Conservation (phyloP, 2,797 vertebrate genomes). For the Brotula barbata region DNA sequence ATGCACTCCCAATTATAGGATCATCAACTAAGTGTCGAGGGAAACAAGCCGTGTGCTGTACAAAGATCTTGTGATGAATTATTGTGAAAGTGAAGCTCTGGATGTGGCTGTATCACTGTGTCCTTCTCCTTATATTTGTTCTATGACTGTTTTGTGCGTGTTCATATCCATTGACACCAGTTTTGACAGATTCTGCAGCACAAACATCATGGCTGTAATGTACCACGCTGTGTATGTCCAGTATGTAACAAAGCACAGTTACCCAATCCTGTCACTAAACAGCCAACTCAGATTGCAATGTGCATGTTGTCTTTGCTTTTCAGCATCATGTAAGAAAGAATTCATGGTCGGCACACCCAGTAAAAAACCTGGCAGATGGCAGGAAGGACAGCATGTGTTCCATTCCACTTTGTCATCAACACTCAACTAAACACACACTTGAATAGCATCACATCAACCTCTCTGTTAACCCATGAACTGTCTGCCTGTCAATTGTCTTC, state of each 20-base stretch:
- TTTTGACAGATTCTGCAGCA: background rate
- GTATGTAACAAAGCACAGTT: background rate
- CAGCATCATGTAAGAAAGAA: conserved; percentile 22
- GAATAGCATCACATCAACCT: background rate
- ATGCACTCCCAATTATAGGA: too few species aligned
- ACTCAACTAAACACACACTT: background rate
- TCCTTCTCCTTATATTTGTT: background rate
- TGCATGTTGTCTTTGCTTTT: conserved; percentile 9
- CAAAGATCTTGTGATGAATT: too few species aligned
- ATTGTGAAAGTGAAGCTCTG: background rate
- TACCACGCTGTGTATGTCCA: background rate
- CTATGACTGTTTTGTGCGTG: background rate
- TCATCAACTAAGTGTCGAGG: too few species aligned
- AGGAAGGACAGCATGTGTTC: conserved; percentile 5
- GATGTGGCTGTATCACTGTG: background rate
- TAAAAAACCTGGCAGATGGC: conserved; percentile 9
- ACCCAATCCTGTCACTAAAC: background rate
- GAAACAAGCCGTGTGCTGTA: too few species aligned
- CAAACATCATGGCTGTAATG: background rate
- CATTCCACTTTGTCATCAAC: conserved; percentile 13
- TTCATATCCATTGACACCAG: background rate
- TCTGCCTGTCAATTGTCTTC: too few species aligned
- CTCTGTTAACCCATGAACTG: too few species aligned
- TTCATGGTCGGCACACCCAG: conserved; percentile 41
- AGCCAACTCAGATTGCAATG: background rate